Evolutionary conservation across 2,888 invertebrate species (phyloP), one percentile per base, ranked within the genome.

Genomic region (Heteromyza rotundicornis): DNA sequence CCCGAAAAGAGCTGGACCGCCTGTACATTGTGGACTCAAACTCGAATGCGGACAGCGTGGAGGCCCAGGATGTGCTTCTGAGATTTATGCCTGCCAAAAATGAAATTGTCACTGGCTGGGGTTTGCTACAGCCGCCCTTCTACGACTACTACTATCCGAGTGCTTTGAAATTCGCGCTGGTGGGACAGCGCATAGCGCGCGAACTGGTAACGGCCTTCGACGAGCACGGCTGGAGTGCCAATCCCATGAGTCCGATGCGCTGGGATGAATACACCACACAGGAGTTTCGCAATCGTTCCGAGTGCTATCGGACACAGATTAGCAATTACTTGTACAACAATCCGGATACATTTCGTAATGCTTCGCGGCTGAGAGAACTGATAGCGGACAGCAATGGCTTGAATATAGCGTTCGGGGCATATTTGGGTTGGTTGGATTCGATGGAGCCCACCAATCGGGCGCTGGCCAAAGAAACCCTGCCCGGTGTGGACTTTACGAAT

Each of bases 401-500:
- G 1, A 79, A 75, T 63, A 70, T 81, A 17, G 80, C 80, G 0
- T 81, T 81, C 57, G 71, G 68, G 36, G 80, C 82, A 0, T 82
- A 81, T 27, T 44, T 81, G 2, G 66, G 60, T 12, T 81, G 81
- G 81, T 17, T 79, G 51, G 71, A 72, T 8, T 64, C 62, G 2
- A 56, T 70, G n/a, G 70, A 68, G 23, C 60, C 64, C 2, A 69
- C 54, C 8, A 44, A 59, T n/a, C 59, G 35, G 0, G 44, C 60
- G 1, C 69, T 77, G 0, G 22, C 55, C 0, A 68, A 59, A 1
- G 82, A 82, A 53, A 81, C 81, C 0, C 59, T 82, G 19, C 70
- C 78, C 2, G 73, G 72, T 2, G 53, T 81, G 0, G 73, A 81
- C 52, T 82, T 75, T 20, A 77, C 72, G 35, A 81, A 82, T 56